Evolutionary conservation across 2,888 invertebrate genomes (phyloP).

Genomic region (Ernsta delagoae): DNA sequence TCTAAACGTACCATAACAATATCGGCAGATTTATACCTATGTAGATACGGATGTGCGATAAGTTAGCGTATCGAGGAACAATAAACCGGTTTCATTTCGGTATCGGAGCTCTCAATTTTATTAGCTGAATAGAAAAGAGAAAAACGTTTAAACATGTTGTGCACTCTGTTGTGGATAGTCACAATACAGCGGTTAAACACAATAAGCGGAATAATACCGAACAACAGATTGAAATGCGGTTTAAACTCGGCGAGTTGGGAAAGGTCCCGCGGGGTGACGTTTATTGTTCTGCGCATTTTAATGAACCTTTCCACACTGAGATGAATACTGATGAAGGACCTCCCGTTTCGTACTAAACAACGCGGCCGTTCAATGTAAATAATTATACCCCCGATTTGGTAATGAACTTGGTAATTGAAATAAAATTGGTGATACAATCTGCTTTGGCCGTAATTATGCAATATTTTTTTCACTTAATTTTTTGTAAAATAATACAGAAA

Average conservation of each 20-base stretch:
- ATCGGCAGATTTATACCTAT: too few relatives aligned
- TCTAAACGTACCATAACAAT: too few relatives aligned
- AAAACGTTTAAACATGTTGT: constrained; percentile 8
- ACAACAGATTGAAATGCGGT: constrained; percentile 70
- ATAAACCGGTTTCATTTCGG: constrained; percentile 26
- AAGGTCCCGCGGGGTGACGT: constrained; percentile 68
- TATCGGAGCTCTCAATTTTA: constrained; percentile 28
- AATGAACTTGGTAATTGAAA: neutral
- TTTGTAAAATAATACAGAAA: too few relatives aligned
- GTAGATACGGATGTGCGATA: neutral
- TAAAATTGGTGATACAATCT: neutral
- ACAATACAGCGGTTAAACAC: constrained; percentile 46
- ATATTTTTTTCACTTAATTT: neutral
- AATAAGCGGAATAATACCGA: constrained; percentile 65
- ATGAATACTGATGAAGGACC: constrained; percentile 73
- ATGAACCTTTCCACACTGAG: constrained; percentile 66
- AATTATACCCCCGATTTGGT: constrained; percentile 8
- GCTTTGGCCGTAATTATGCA: neutral
- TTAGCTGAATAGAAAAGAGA: constrained; percentile 10
- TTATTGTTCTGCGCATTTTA: constrained; percentile 80
- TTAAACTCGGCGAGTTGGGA: constrained; percentile 64
- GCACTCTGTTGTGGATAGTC: constrained; percentile 23
- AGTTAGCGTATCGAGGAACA: constrained; percentile 19
- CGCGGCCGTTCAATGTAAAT: constrained; percentile 26
- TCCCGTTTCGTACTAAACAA: constrained; percentile 25